Evolutionary conservation across 1,140 invertebrate species (phyloP).

Genomic region (Dendroctonus ponderosae): DNA sequence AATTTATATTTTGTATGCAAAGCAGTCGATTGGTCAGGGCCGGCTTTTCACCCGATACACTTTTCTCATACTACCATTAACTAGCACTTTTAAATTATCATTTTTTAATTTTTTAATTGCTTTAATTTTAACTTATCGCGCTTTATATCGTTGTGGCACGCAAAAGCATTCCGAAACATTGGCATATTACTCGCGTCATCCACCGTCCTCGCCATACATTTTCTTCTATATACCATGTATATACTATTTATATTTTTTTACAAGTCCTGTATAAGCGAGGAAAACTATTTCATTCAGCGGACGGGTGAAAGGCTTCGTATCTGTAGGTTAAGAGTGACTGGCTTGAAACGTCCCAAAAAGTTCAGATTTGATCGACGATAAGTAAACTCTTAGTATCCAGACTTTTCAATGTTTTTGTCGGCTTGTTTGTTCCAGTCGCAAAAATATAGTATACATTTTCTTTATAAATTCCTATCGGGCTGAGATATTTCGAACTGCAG

Average conservation of each 20-base stretch:
- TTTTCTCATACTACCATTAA: slow-evolving; percentile 1
- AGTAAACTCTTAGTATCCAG: too few relatives aligned
- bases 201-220: slow-evolving; percentile 14
- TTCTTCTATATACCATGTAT: slow-evolving; percentile 37
- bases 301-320: slow-evolving; percentile 24
- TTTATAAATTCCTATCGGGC: too few relatives aligned
- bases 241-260: slow-evolving; percentile 32
- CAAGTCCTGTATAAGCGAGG: slow-evolving; percentile 17
- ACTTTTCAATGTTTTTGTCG: too few relatives aligned
- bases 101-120: too few relatives aligned
- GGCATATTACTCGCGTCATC: slow-evolving; percentile 4
- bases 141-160: not conserved
- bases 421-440: too few relatives aligned
- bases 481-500: too few relatives aligned
- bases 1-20: slow-evolving; percentile 32
- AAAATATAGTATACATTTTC: too few relatives aligned
- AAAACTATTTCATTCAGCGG: slow-evolving; percentile 10
- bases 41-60: slow-evolving; percentile 24
- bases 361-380: too few relatives aligned
- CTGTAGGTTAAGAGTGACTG: too few relatives aligned
- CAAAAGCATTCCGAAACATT: slow-evolving; percentile 23
- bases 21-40: slow-evolving; percentile 19
- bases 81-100: too few relatives aligned
- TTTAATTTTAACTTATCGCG: too few relatives aligned
- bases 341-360: too few relatives aligned